Evolutionary conservation across 2,888 invertebrate genomes (phyloP).

Genomic region (Agonopterix heracliana): DNA sequence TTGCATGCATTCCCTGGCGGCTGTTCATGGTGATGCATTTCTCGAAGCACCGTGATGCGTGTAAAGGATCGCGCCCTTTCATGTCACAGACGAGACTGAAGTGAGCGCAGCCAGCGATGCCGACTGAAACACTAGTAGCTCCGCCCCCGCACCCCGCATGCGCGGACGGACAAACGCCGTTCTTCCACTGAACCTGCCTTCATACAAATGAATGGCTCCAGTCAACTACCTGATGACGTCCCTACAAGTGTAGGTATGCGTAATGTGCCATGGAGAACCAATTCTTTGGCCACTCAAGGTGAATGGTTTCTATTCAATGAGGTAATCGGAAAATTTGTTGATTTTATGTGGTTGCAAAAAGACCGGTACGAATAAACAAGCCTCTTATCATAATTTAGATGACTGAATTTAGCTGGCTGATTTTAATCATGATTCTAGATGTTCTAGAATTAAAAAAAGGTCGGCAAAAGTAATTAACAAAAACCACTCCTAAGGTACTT

Average conservation of each 20-base stretch:
- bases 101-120: conserved; percentile 40
- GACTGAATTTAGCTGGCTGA: too few species aligned
- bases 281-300: too few species aligned
- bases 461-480: too few species aligned
- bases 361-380: too few species aligned
- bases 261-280: too few species aligned
- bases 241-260: neutral
- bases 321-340: too few species aligned
- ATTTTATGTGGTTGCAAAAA: too few species aligned
- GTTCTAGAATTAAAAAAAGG: too few species aligned
- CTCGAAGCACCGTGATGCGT: conserved; percentile 78
- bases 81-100: conserved; percentile 76
- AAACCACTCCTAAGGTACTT: too few species aligned
- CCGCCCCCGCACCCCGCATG: conserved; percentile 45
- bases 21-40: conserved; percentile 83
- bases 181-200: conserved; percentile 5
- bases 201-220: conserved; percentile 33
- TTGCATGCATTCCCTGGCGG: conserved; percentile 76
- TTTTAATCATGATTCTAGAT: too few species aligned
- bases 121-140: conserved; percentile 58
- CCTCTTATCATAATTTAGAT: too few species aligned
- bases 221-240: conserved; percentile 24
- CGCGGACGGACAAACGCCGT: conserved; percentile 31
- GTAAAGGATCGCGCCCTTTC: conserved; percentile 73
- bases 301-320: too few species aligned